Evolutionary conservation across 1,140 invertebrate species (phyloP).

Genomic region (Hylaeus anthracinus): DNA sequence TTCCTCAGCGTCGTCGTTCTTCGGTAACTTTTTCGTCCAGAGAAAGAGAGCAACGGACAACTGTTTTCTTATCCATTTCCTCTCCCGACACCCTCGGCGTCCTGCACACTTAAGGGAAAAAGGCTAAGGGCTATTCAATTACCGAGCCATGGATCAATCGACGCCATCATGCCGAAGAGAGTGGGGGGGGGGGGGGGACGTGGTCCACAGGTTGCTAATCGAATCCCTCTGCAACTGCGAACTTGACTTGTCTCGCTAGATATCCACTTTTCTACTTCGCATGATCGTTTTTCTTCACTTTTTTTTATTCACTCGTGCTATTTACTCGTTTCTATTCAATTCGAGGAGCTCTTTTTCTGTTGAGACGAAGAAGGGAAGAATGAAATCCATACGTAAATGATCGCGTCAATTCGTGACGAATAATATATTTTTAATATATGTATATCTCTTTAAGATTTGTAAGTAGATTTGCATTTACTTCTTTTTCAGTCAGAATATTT

Average conservation of each 20-base stretch:
- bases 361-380: no score
- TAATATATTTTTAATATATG: no score
- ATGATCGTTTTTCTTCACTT: neutral
- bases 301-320: neutral
- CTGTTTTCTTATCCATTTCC: constrained; percentile 38
- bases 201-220: neutral
- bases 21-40: neutral
- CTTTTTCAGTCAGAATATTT: no score
- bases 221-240: neutral
- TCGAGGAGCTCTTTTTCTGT: no score
- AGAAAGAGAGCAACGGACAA: neutral
- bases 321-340: no score
- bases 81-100: neutral
- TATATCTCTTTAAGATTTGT: no score
- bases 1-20: neutral
- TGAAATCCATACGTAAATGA: no score
- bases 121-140: constrained; percentile 27
- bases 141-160: constrained; percentile 18
- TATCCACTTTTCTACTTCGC: neutral
- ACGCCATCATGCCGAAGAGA: neutral
- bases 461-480: no score
- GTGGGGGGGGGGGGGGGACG: neutral
- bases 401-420: no score
- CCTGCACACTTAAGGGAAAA: neutral
- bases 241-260: neutral